Conservation (phyloP, 1,140 invertebrate genomes). For the Solenopsis fugax region DNA sequence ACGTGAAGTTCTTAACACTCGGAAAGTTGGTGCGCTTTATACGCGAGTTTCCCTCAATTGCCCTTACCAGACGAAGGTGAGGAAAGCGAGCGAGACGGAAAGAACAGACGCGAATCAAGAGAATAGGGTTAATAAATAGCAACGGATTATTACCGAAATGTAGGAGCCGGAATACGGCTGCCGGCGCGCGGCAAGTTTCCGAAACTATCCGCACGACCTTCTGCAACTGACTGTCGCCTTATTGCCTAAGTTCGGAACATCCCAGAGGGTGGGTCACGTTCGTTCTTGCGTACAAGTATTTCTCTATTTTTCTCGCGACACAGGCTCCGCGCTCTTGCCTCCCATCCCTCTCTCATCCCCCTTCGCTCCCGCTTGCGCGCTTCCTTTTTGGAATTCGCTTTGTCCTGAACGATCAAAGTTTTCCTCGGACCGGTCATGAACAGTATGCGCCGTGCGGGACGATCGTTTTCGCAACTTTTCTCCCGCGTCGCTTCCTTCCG, state of each 20-base stretch:
- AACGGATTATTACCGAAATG: constrained; percentile 71
- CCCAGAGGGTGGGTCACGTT: constrained; percentile 62
- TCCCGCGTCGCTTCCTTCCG: neutral
- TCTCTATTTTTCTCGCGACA: constrained; percentile 66
- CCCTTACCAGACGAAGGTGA: neutral
- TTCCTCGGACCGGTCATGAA: constrained; percentile 70
- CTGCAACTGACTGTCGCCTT: constrained; percentile 81
- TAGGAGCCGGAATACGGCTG: constrained; percentile 38
- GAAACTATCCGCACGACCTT: constrained; percentile 75
- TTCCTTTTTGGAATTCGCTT: constrained; percentile 60
- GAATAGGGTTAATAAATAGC: constrained; percentile 78
- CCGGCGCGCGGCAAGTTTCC: constrained; percentile 74
- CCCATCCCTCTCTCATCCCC: constrained; percentile 57
- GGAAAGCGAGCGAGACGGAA: neutral
- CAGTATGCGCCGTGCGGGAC: constrained; percentile 65
- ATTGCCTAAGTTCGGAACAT: constrained; percentile 83
- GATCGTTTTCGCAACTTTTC: constrained; percentile 51
- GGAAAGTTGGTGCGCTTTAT: neutral
- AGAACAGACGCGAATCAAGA: constrained; percentile 26
- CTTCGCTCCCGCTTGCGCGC: neutral
- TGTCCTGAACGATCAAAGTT: constrained; percentile 76
- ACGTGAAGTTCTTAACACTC: neutral
- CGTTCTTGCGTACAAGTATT: constrained; percentile 73
- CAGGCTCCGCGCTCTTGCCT: constrained; percentile 1
- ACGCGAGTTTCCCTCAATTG: neutral